Evolutionary conservation across 2,113 vertebrate species (phyloP).

Genomic region (Gavia stellata): DNA sequence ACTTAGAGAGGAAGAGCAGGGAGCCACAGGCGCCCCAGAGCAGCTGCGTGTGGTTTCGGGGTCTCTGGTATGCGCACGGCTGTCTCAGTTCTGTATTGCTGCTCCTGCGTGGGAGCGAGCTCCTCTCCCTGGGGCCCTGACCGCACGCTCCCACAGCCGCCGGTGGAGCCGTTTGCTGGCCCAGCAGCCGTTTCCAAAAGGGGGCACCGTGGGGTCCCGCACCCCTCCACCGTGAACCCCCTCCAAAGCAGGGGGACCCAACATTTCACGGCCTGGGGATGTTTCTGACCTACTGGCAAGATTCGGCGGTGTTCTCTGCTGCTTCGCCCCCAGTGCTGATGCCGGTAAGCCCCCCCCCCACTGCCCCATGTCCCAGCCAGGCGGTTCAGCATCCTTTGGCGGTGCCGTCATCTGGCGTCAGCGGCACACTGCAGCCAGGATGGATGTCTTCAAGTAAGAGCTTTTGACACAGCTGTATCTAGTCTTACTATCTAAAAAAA

Average conservation of each 20-base stretch:
- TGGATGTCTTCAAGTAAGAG: background rate
- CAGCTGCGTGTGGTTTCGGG: accelerated
- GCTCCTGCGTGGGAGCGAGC: background rate
- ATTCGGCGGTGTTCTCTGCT: background rate
- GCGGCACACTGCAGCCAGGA: background rate
- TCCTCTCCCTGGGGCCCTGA: background rate
- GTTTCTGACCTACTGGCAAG: background rate
- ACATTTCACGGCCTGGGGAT: too few relatives aligned
- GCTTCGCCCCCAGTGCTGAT: too few relatives aligned
- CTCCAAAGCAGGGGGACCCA: background rate
- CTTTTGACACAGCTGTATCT: background rate
- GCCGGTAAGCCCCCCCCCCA: accelerated
- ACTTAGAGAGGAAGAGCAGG: background rate
- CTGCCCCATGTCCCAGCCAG: accelerated
- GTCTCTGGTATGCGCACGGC: too few relatives aligned
- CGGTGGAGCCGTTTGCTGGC: too few relatives aligned
- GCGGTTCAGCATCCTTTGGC: background rate
- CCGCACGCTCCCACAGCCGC: background rate
- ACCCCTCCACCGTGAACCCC: background rate
- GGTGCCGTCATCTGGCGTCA: background rate
- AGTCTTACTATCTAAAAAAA: background rate
- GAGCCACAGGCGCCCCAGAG: background rate
- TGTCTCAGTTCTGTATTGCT: accelerated
- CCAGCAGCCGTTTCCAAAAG: background rate
- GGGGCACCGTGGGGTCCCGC: too few relatives aligned